A percentile compares a stretch with the other conserved stretches of the same genome.
Conservation (phyloP, 2,797 vertebrate genomes). For the Hoplostethus mediterraneus region DNA sequence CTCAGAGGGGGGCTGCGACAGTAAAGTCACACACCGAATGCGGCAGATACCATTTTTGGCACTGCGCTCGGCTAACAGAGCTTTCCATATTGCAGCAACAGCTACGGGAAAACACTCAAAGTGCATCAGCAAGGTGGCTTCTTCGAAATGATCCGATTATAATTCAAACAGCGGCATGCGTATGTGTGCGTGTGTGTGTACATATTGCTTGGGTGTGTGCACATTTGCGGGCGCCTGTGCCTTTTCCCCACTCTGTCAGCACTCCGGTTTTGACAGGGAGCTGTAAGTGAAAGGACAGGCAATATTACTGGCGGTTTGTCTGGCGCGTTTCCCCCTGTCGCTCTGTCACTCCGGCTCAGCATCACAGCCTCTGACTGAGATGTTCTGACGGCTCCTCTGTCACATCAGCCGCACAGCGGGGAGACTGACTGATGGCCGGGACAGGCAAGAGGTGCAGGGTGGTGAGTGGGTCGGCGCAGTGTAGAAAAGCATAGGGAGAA, state of each 20-base stretch:
- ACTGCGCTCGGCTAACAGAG: constrained; percentile 30
- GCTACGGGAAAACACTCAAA: constrained; percentile 40
- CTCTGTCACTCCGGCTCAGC: constrained; percentile 73
- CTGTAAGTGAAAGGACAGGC: constrained; percentile 72
- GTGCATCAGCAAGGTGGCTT: constrained; percentile 47
- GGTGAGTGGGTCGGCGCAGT: constrained; percentile 42
- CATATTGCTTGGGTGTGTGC: constrained; percentile 16
- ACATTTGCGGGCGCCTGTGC: constrained; percentile 33
- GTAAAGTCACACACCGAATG: constrained; percentile 56
- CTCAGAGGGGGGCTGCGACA: constrained; percentile 46
- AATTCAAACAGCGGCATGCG: constrained; percentile 43
- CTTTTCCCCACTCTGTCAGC: constrained; percentile 67
- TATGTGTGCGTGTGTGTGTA: constrained; percentile 6
- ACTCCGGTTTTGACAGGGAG: constrained; percentile 64
- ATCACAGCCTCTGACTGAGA: constrained; percentile 68
- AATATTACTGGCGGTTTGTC: constrained; percentile 76
- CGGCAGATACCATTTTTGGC: constrained; percentile 47
- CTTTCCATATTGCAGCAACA: constrained; percentile 36
- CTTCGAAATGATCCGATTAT: constrained; percentile 56
- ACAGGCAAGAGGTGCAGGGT: constrained; percentile 53
- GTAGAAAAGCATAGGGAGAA: constrained; percentile 25
- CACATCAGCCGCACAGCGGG: constrained; percentile 44
- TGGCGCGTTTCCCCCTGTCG: constrained; percentile 66
- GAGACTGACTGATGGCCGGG: constrained; percentile 69
- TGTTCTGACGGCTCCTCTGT: constrained; percentile 69